Percentiles rank a stretch among this genome's conserved stretches.
phyloP scores from a whole-genome alignment of 1,140 invertebrate genomes.

The Drosophila aff. region DNA sequence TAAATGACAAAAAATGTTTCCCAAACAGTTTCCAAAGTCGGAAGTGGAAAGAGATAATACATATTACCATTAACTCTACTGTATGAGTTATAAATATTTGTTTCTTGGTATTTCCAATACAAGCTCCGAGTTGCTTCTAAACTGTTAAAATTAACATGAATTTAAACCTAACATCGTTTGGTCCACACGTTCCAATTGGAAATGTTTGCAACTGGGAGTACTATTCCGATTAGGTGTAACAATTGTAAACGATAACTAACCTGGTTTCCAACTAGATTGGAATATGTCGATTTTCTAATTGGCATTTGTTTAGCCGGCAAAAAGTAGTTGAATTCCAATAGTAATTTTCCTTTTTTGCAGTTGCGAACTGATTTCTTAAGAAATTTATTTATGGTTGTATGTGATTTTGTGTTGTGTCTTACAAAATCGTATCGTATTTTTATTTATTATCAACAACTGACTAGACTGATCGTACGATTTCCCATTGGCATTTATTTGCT shows the following conservation, averaged over 20 bases:
- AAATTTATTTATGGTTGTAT: neutral
- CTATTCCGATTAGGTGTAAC: neutral
- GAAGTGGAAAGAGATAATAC: neutral
- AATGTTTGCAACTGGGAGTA: neutral
- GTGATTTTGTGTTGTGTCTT: neutral
- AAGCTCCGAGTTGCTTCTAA: neutral
- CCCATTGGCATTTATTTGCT: slow-evolving; percentile 20
- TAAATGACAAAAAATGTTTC: too few relatives aligned
- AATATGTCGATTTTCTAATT: neutral
- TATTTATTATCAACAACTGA: neutral
- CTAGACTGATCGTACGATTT: slow-evolving; percentile 11
- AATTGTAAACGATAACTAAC: neutral
- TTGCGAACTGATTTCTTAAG: neutral
- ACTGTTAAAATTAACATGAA: neutral
- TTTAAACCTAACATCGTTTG: neutral
- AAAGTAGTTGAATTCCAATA: neutral
- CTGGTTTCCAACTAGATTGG: neutral
- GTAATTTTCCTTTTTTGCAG: neutral
- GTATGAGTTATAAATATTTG: neutral
- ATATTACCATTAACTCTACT: neutral
- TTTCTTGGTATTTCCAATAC: neutral
- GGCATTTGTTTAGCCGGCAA: neutral
- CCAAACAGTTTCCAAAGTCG: neutral
- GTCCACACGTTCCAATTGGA: neutral
- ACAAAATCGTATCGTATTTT: neutral